Evolutionary conservation across 1,140 invertebrate genomes (phyloP).

Genomic region (roundworm (Caenorhabditis elegans)): DNA sequence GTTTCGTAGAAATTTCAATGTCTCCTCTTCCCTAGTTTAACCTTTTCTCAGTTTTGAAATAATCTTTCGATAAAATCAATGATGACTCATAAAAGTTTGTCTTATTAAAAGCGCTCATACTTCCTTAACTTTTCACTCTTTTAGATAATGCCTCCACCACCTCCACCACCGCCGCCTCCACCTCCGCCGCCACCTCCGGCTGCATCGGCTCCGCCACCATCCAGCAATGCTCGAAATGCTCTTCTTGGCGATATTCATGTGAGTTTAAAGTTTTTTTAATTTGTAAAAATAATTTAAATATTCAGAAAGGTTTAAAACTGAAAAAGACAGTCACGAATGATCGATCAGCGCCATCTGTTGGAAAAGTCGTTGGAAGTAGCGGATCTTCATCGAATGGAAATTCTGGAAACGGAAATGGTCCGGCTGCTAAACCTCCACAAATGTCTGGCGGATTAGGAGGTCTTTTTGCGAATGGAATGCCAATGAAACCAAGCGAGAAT

Average conservation of each 20-base stretch:
- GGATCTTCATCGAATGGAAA: background rate
- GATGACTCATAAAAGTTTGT: background rate
- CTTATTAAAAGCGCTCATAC: background rate
- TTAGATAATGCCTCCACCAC: background rate
- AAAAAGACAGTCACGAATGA: background rate
- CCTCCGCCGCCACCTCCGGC: background rate
- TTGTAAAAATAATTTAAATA: too few species aligned
- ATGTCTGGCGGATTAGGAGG: background rate
- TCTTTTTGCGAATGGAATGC: conserved; percentile 1
- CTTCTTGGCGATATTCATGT: conserved; percentile 21
- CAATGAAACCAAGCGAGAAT: background rate
- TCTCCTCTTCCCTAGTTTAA: too few species aligned
- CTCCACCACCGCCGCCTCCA: background rate
- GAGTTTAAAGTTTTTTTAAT: too few species aligned
- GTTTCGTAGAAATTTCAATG: background rate
- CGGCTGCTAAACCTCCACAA: background rate
- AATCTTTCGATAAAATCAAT: background rate
- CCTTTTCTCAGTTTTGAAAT: background rate
- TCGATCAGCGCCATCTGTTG: background rate
- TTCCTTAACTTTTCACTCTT: background rate
- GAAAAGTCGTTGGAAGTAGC: background rate
- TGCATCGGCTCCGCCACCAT: background rate
- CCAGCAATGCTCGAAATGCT: background rate
- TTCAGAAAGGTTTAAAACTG: conserved; percentile 5
- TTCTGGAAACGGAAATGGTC: background rate